phyloP scores from a whole-genome alignment of 2,888 invertebrate genomes.

The Hoplodrina ambigua region DNA sequence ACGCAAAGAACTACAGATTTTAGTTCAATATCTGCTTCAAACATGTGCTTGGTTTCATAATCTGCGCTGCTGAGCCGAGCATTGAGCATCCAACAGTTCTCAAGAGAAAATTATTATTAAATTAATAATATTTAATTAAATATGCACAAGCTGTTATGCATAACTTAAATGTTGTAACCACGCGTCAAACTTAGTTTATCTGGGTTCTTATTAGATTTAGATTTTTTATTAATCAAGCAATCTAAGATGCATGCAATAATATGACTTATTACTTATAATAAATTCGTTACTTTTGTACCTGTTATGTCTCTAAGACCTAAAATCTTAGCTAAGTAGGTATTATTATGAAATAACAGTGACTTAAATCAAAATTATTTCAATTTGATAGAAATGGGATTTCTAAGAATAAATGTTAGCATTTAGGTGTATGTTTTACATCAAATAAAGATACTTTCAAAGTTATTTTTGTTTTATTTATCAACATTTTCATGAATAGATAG shows the following conservation, averaged over 20 bases:
- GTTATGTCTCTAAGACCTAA: neutral
- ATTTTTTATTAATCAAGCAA: neutral
- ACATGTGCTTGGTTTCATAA: too few species aligned
- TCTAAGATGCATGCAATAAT: neutral
- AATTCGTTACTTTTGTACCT: conserved; percentile 41
- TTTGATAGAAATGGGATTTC: neutral
- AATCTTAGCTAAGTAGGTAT: conserved; percentile 8
- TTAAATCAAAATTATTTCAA: neutral
- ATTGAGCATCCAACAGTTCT: too few species aligned
- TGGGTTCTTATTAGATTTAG: too few species aligned
- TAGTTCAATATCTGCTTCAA: too few species aligned
- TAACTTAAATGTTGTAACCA: too few species aligned
- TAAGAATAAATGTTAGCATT: neutral
- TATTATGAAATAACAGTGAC: conserved; percentile 2
- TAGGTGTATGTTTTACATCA: conserved; percentile 8
- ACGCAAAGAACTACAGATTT: too few species aligned
- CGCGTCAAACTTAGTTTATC: too few species aligned
- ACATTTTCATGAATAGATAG: neutral
- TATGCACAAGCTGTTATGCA: too few species aligned
- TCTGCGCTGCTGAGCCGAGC: too few species aligned
- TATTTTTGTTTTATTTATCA: conserved; percentile 44
- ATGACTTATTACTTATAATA: neutral
- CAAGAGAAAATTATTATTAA: too few species aligned
- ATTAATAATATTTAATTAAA: too few species aligned
- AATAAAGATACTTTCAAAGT: conserved; percentile 37